Conservation (phyloP, 2,888 invertebrate species). For the Lymantria monacha region DNA sequence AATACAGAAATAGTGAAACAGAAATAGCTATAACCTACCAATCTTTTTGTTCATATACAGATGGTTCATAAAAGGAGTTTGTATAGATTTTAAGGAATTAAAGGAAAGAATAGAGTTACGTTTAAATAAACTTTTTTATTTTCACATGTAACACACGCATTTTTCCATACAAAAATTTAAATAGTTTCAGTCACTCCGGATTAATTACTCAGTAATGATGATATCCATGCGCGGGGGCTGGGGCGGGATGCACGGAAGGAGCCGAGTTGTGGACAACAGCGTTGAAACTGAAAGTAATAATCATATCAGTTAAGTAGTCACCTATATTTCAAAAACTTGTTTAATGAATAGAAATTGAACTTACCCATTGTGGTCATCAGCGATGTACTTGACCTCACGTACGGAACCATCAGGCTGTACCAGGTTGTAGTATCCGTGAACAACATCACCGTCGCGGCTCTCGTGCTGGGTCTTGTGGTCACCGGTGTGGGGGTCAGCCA, state of each 20-base stretch:
- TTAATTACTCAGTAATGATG: conserved; percentile 33
- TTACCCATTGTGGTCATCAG: conserved; percentile 77
- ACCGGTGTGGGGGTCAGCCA: conserved; percentile 83
- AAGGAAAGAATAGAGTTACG: too few species aligned
- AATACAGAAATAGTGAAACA: too few species aligned
- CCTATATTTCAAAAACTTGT: too few species aligned
- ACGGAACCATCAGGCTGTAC: conserved; percentile 77
- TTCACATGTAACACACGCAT: too few species aligned
- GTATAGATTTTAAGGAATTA: too few species aligned
- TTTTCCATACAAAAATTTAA: too few species aligned
- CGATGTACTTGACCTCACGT: conserved; percentile 77
- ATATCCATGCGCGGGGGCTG: conserved; percentile 44
- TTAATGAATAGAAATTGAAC: conserved; percentile 1
- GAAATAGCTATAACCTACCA: too few species aligned
- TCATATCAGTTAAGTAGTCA: not conserved
- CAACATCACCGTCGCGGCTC: conserved; percentile 63
- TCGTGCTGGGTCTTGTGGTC: conserved; percentile 82
- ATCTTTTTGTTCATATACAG: too few species aligned
- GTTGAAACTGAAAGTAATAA: conserved; percentile 59
- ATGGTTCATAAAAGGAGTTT: too few species aligned
- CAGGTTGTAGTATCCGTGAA: conserved; percentile 74
- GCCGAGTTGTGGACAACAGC: conserved; percentile 71
- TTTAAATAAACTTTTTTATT: too few species aligned
- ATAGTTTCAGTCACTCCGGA: too few species aligned
- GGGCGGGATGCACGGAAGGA: conserved; percentile 54